Base-by-base conservation (phyloP, 2,888 invertebrate species). In the Himalopsyche anomala region DNA sequence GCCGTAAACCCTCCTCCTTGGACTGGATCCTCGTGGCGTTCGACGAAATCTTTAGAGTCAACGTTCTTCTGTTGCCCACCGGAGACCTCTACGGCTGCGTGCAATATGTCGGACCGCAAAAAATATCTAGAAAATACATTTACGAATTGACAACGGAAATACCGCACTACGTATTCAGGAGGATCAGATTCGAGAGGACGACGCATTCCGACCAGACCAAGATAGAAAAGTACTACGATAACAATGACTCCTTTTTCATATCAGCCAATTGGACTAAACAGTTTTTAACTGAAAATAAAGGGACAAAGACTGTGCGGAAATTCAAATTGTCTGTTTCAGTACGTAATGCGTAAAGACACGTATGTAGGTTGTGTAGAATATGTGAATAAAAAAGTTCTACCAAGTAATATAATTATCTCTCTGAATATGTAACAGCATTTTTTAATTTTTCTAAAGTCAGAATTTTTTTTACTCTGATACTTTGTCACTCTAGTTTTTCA, bases 51-150 rank as follows among this genome's bases (percentile, higher is more conserved):
- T 93, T 93, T 91, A 91, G 91, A 88, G 88, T 92, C 88, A 90
- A 91, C 42, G 90, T 92, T 5, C 91, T 92, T 89, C 91, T 92
- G 28, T 90, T 91, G 51, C 91, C 91, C 87, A 89, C 91, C 28
- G 91, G 91, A 91, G 92, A 92, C 83, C 89, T 92, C 81, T 89
- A 91, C 86, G 90, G 92, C 12, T 91, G 91, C 89, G 92, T 92
- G 88, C 90, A 91, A 0, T 93, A 92, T 89, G 91, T 93, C 87
- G 93, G 93, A 1, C 93, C 93, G 80, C 91, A 92, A 89, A 91
- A 91, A 86, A 90, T 91, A 40, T 91, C 93, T 0, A 89, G 89
- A 80, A 89, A 91, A 62, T 93, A 89, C 86, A 90, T 90, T 0
- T 93, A 93, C 86, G 84, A 87, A 56, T 69, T 87, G n/a, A 87